A percentile compares a stretch with the other conserved stretches of the same genome.
These are phyloP conservation scores for Poecilus cupreus DNA, from an alignment of 2,888 invertebrate genomes.

Conservation along the genomic window DNA sequence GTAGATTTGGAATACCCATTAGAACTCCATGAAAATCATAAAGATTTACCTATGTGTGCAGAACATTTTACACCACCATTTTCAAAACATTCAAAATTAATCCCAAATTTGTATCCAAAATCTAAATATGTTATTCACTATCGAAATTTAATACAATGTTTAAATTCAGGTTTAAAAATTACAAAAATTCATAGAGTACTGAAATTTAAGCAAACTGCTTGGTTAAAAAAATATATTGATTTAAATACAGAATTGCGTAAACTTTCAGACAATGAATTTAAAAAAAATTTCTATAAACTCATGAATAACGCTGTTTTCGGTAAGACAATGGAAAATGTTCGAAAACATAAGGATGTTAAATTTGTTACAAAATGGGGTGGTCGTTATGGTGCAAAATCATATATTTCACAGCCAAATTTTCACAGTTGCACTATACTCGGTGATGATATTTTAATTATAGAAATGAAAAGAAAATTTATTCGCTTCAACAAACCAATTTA, in stretches of 20 bases:
- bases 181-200: too few species aligned
- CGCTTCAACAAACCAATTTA: too few species aligned
- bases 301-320: conserved; percentile 67
- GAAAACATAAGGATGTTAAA: conserved; percentile 67
- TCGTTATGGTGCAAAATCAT: conserved; percentile 66
- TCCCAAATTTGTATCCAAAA: too few species aligned
- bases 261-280: conserved; percentile 60
- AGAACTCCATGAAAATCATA: conserved; percentile 43
- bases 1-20: conserved; percentile 69
- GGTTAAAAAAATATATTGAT: conserved; percentile 61
- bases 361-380: conserved; percentile 62
- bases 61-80: too few species aligned
- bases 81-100: too few species aligned
- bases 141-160: too few species aligned
- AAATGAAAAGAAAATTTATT: conserved; percentile 64
- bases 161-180: too few species aligned
- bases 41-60: too few species aligned
- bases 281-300: conserved; percentile 65
- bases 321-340: conserved; percentile 70
- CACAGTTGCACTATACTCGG: conserved; percentile 65
- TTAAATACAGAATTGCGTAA: conserved; percentile 57
- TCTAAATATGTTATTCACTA: too few species aligned
- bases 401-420: conserved; percentile 65
- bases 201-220: conserved; percentile 57
- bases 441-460: conserved; percentile 67